phyloP scores from a whole-genome alignment of 2,888 invertebrate species.

The Dryococelus australis region DNA sequence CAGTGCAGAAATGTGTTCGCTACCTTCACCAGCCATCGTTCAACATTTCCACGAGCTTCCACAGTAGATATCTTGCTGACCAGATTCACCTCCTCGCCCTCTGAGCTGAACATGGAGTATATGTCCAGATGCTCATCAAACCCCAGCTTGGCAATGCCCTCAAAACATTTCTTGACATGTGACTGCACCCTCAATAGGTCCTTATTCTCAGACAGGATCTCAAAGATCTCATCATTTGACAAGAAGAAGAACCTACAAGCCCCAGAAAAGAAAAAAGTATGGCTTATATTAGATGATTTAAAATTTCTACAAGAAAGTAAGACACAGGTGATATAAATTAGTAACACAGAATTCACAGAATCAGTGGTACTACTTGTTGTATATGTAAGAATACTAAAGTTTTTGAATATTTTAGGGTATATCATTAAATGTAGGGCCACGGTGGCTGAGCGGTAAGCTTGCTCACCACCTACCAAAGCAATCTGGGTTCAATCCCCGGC shows the following conservation, averaged over 20 bases:
- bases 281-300: background rate
- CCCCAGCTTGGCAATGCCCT: slow-evolving; percentile 78
- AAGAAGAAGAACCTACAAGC: slow-evolving; percentile 81
- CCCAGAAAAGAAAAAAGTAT: background rate
- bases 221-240: slow-evolving; percentile 89
- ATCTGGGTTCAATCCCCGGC: no score
- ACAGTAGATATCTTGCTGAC: slow-evolving; percentile 69
- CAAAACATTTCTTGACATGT: slow-evolving; percentile 87
- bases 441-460: no score
- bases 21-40: slow-evolving; percentile 80
- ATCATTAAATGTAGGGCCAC: no score
- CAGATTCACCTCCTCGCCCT: slow-evolving; percentile 74
- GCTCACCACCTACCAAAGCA: no score
- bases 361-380: no score
- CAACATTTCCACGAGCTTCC: slow-evolving; percentile 82
- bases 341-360: no score
- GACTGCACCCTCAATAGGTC: slow-evolving; percentile 85
- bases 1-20: background rate
- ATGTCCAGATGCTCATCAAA: slow-evolving; percentile 78
- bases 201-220: slow-evolving; percentile 89
- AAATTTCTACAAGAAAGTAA: slow-evolving; percentile 71
- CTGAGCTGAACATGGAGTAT: slow-evolving; percentile 78
- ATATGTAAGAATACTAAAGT: no score
- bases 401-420: no score
- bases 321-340: no score